These are phyloP conservation scores for Pterostichus madidus DNA, from an alignment of 2,888 invertebrate genomes.

Conservation along the genomic window DNA sequence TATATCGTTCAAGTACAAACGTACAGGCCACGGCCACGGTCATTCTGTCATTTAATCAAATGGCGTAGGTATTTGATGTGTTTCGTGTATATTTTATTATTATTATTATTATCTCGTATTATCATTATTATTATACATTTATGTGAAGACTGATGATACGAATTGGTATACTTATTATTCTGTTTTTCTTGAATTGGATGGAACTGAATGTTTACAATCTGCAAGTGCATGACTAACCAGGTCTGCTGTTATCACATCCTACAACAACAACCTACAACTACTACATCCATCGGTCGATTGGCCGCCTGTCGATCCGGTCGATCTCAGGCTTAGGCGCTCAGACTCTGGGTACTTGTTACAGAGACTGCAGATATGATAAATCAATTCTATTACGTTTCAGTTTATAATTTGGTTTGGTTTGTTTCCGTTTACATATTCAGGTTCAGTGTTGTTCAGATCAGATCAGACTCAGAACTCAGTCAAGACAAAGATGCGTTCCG, in stretches of 20 bases:
- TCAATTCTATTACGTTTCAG: constrained; percentile 14
- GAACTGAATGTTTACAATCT: constrained; percentile 63
- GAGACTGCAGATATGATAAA: constrained; percentile 1
- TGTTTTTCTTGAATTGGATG: constrained; percentile 62
- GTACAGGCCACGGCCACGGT: constrained; percentile 52
- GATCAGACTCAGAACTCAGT: constrained; percentile 39
- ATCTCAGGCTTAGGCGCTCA: constrained; percentile 8
- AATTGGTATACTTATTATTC: constrained; percentile 64
- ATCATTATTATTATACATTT: constrained; percentile 63
- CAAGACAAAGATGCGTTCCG: constrained; percentile 33
- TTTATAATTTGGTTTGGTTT: constrained; percentile 38
- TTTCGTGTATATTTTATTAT: constrained; percentile 66
- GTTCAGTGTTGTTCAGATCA: constrained; percentile 43
- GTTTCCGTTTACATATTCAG: constrained; percentile 37
- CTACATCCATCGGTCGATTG: constrained; percentile 40
- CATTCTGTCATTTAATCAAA: constrained; percentile 52
- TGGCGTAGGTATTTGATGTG: constrained; percentile 50
- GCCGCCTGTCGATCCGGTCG: constrained; percentile 8
- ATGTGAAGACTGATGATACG: constrained; percentile 58
- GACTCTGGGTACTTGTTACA: constrained; percentile 5
- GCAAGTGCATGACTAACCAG: constrained; percentile 67
- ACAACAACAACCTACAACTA: constrained; percentile 35
- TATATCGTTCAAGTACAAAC: constrained; percentile 46
- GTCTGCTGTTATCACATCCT: constrained; percentile 65
- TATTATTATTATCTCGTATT: constrained; percentile 60